Conservation (phyloP, 2,888 invertebrate species). For the Ariolimax columbianus region DNA sequence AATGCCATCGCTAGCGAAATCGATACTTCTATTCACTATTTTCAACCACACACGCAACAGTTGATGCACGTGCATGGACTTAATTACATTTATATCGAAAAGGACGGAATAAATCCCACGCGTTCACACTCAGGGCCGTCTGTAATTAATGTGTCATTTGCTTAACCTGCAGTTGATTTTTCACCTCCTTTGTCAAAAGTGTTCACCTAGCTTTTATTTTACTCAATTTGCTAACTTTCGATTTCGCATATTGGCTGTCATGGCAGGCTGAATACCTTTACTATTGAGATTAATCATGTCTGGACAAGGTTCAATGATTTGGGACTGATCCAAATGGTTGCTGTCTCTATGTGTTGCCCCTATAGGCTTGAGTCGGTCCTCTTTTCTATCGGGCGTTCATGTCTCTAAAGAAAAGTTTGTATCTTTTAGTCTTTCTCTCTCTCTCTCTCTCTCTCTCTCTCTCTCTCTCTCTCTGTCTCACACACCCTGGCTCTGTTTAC, state of each 20-base stretch:
- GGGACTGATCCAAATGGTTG: too few relatives aligned
- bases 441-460: too few relatives aligned
- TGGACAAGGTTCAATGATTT: too few relatives aligned
- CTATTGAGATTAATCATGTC: too few relatives aligned
- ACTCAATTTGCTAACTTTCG: neutral
- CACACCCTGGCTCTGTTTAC: too few relatives aligned
- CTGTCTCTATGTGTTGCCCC: too few relatives aligned
- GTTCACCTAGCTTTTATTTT: neutral
- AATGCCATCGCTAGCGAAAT: constrained; percentile 23
- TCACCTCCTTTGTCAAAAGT: neutral
- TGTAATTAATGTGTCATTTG: constrained; percentile 33
- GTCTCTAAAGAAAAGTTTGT: too few relatives aligned
- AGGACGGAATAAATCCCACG: neutral
- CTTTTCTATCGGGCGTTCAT: too few relatives aligned
- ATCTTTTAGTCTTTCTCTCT: too few relatives aligned
- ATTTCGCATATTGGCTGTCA: neutral
- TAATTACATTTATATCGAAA: constrained; percentile 21
- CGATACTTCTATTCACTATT: constrained; percentile 26
- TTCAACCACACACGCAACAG: constrained; percentile 30
- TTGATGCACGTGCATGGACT: constrained; percentile 28
- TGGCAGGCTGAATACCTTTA: neutral
- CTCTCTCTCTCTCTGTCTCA: too few relatives aligned
- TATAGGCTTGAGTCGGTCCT: too few relatives aligned
- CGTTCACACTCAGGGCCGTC: constrained; percentile 13
- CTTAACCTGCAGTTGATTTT: constrained; percentile 2